These are phyloP conservation scores for Lithophane semibrunnea DNA, from an alignment of 2,888 invertebrate genomes.

Conservation along the genomic window DNA sequence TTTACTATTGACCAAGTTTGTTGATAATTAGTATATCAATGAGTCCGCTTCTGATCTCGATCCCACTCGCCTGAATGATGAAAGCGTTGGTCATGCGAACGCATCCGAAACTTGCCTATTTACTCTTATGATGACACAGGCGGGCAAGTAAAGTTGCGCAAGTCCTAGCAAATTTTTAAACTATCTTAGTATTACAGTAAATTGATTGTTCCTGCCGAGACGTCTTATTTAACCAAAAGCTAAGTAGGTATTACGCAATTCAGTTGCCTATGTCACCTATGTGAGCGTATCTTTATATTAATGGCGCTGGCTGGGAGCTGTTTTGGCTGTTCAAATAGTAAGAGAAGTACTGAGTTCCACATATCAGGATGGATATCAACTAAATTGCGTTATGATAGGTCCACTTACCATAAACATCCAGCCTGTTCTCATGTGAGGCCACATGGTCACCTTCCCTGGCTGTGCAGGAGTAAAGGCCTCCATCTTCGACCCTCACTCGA, in stretches of 20 bases:
- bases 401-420: slow-evolving; percentile 89
- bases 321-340: not conserved
- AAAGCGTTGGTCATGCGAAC: too few species aligned
- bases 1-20: not conserved
- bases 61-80: not conserved
- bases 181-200: not conserved
- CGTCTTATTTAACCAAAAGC: not conserved
- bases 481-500: slow-evolving; percentile 91
- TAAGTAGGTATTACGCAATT: too few species aligned
- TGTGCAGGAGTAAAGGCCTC: slow-evolving; percentile 91
- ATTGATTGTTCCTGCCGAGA: not conserved
- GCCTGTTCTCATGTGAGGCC: slow-evolving; percentile 83
- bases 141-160: not conserved
- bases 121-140: not conserved
- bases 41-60: not conserved
- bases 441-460: slow-evolving; percentile 85
- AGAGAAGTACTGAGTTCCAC: not conserved
- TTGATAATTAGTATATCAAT: not conserved
- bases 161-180: not conserved
- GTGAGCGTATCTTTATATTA: not conserved
- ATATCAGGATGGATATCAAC: too few species aligned
- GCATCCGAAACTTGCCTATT: not conserved
- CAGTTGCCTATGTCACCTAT: too few species aligned
- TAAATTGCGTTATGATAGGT: too few species aligned
- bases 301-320: too few species aligned